These are phyloP conservation scores for Regulus satrapa DNA, from an alignment of 2,113 vertebrate genomes.

Conservation along the genomic window DNA sequence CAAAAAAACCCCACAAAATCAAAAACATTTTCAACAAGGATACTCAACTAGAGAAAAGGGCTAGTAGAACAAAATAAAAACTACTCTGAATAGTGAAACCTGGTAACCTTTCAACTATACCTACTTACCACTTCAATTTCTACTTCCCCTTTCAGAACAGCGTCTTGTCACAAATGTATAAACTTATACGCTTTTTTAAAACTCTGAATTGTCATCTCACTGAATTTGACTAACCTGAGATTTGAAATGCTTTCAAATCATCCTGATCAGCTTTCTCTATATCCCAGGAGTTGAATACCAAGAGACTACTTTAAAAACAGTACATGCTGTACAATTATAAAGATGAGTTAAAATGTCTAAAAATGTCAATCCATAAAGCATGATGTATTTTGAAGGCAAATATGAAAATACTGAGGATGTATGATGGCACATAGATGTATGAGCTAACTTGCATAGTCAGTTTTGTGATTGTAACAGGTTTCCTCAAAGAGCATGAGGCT, in stretches of 20 bases:
- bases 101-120: background rate
- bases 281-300: background rate
- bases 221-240: background rate
- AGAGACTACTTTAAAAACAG: background rate
- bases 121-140: background rate
- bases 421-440: background rate
- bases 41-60: background rate
- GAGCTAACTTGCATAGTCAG: background rate
- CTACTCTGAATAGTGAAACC: background rate
- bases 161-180: background rate
- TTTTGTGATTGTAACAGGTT: background rate
- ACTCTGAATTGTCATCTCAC: background rate
- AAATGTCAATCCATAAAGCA: background rate
- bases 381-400: background rate
- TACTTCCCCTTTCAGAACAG: background rate
- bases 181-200: background rate
- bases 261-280: background rate
- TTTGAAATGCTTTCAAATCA: background rate
- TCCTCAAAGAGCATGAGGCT: background rate
- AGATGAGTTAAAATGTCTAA: background rate
- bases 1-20: background rate
- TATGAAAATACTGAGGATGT: background rate
- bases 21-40: background rate
- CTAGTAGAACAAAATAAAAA: background rate
- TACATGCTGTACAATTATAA: background rate